These are phyloP conservation scores for Macaria liturata DNA, from an alignment of 2,888 invertebrate genomes.

Conservation along the genomic window DNA sequence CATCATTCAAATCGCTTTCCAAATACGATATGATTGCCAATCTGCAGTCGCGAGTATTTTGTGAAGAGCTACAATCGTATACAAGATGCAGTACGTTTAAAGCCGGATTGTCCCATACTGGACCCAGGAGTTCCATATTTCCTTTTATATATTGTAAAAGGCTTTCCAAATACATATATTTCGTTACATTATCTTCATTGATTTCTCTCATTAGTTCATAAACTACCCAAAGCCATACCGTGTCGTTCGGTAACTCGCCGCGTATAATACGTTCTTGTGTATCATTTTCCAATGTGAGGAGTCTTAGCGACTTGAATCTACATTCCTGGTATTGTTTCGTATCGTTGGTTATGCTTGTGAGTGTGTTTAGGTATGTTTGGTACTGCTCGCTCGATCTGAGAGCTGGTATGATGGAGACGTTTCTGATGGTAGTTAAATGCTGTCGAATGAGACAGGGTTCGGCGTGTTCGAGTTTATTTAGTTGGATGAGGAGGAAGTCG, in stretches of 20 bases:
- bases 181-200: not conserved
- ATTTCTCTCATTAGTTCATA: slow-evolving; percentile 27
- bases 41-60: not conserved
- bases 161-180: slow-evolving; percentile 13
- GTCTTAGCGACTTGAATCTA: slow-evolving; percentile 57
- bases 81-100: not conserved
- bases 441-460: not conserved
- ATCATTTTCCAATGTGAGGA: slow-evolving; percentile 51
- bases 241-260: not conserved
- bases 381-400: not conserved
- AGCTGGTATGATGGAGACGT: not conserved
- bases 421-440: not conserved
- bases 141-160: not conserved
- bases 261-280: slow-evolving; percentile 51
- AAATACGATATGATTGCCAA: not conserved
- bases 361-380: slow-evolving; percentile 44
- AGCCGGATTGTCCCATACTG: no score
- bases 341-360: slow-evolving; percentile 58
- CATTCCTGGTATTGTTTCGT: slow-evolving; percentile 55
- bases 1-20: not conserved
- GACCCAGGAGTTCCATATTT: not conserved
- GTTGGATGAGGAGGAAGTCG: no score
- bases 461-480: not conserved
- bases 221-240: no score
- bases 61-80: slow-evolving; percentile 1